A percentile compares a stretch with the other conserved stretches of the same genome.
Conservation (phyloP, 2,797 vertebrate genomes). For the Apogon hyalosoma region DNA sequence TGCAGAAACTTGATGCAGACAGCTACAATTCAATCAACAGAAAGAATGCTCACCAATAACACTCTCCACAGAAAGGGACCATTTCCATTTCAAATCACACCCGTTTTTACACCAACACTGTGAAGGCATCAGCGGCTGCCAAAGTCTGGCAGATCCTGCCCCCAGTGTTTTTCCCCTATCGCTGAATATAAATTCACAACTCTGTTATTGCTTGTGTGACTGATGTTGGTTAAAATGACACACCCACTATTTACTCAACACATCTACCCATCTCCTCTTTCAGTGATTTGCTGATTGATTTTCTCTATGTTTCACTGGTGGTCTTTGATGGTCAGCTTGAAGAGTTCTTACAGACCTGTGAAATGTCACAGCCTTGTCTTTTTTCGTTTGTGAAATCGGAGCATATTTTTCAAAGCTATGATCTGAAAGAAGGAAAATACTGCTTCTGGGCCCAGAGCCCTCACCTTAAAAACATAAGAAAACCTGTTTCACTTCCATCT, state of each 20-base stretch:
- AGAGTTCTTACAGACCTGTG: constrained; percentile 51
- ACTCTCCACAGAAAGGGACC: constrained; percentile 45
- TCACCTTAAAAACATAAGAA: constrained; percentile 5
- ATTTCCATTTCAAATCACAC: constrained; percentile 76
- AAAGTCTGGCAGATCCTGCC: constrained; percentile 50
- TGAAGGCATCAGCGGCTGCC: constrained; percentile 46
- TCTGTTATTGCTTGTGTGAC: constrained; percentile 54
- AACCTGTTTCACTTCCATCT: not conserved
- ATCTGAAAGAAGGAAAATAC: constrained; percentile 13
- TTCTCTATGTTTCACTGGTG: constrained; percentile 55
- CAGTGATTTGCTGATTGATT: constrained; percentile 47
- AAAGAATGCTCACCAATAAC: constrained; percentile 58
- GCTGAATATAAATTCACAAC: constrained; percentile 53
- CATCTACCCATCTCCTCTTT: constrained; percentile 43
- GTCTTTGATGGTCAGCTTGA: constrained; percentile 65
- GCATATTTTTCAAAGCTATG: constrained; percentile 5
- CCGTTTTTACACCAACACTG: constrained; percentile 58
- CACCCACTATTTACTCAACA: constrained; percentile 58
- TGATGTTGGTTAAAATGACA: constrained; percentile 60
- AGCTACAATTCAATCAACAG: constrained; percentile 65
- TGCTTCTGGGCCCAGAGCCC: not conserved
- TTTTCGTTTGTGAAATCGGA: constrained; percentile 41
- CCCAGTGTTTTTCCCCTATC: constrained; percentile 30
- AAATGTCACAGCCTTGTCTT: constrained; percentile 62
- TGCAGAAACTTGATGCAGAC: constrained; percentile 50